Evolutionary conservation across 1,140 invertebrate genomes (phyloP), one percentile per base, ranked within the genome.

Genomic region (Calliphora vicina): DNA sequence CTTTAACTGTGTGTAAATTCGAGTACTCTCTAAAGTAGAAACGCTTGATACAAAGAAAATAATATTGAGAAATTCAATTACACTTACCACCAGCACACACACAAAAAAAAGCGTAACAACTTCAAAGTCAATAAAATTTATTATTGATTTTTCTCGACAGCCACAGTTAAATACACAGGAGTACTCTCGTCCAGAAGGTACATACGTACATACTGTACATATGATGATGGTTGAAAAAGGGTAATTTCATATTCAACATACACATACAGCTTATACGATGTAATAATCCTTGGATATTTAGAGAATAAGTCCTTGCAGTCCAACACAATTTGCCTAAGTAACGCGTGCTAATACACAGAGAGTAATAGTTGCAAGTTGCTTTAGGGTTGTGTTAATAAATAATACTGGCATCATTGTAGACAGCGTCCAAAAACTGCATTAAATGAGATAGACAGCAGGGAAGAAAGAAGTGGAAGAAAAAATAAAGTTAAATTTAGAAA

Each of bases 51-150:
- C 4, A 23, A 23, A 23, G n/a, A 8, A 67, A 67, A 23, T 4
- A 67, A 23, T 8, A 3, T 50, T 50, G 4, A 23, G 20, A 67
- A 23, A 67, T 67, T 23, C 61, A 23, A 67, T 67, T 23, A 67
- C 61, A 67, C 61, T 67, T 67, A 67, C 61, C 61, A 67, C 61
- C 61, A 67, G n/a, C n/a, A 67, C 61, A 67, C 61, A 35, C n/a
- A 35, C 29, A 8, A 35, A 8, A 10, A 67, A 67, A 67, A 23
- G 61, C 61, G n/a, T 67, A 23, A 67, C 61, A 67, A 67, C 20
- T 67, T 67, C 61, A 67, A 67, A 23, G 61, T 67, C 61, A 67
- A 61, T 61, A 61, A 61, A 61, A 61, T 61, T 17, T 61, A 17
- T 61, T 61, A 61, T 61, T 61, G 50, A 61, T 61, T 61, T 61